Percentiles rank a stretch among this genome's conserved stretches.
Evolutionary conservation across 2,113 vertebrate genomes (phyloP).

Genomic region (Sorex araneus): DNA sequence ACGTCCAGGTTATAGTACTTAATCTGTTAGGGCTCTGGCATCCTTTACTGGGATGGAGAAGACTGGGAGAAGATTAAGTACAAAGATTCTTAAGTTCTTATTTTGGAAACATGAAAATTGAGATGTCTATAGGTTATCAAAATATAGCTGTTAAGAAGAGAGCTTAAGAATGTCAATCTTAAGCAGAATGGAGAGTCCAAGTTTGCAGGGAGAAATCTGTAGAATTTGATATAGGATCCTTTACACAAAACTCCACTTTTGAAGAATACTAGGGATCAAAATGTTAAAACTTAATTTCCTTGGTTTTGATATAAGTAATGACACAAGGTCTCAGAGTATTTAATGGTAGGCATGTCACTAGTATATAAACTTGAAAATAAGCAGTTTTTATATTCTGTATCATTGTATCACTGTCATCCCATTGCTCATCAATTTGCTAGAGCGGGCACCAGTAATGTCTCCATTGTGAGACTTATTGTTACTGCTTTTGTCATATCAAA

Average conservation of each 20-base stretch:
- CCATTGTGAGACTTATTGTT: too few relatives aligned
- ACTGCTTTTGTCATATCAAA: too few relatives aligned
- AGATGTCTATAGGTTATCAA: slow-evolving; percentile 7
- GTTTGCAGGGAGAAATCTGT: neutral
- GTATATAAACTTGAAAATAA: slow-evolving; percentile 3
- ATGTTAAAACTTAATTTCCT: slow-evolving; percentile 27
- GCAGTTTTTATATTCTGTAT: neutral
- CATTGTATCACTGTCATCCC: too few relatives aligned
- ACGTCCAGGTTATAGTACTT: neutral
- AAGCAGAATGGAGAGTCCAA: too few relatives aligned
- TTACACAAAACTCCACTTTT: neutral
- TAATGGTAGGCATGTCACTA: neutral
- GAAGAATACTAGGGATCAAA: neutral
- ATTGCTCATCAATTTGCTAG: too few relatives aligned
- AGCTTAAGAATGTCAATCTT: neutral
- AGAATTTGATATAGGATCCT: neutral
- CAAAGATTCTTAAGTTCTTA: neutral
- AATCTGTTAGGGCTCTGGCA: neutral
- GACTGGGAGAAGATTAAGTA: neutral
- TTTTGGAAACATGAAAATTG: neutral
- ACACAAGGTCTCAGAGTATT: slow-evolving; percentile 25
- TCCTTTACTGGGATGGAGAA: neutral
- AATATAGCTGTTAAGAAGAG: neutral
- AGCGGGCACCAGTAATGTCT: too few relatives aligned
- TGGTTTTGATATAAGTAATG: neutral